Evolutionary conservation across 2,797 vertebrate genomes (phyloP).

Genomic region (Bucorvus abyssinicus): DNA sequence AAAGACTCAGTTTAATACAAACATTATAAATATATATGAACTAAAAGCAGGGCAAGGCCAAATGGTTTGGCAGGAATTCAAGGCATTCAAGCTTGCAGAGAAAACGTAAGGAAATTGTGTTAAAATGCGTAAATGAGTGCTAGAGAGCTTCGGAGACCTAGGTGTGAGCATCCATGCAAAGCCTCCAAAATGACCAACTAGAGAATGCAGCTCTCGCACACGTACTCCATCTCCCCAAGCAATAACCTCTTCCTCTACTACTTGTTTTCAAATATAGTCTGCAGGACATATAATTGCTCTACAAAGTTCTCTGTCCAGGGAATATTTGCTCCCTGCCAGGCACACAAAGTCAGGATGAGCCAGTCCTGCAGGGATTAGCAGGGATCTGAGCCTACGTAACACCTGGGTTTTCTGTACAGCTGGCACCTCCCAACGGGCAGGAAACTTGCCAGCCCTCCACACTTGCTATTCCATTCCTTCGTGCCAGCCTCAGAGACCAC

Average conservation of each 20-base stretch:
- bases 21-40: conserved; percentile 79
- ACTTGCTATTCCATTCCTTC: background rate
- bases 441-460: background rate
- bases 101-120: conserved; percentile 61
- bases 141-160: background rate
- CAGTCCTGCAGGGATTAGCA: background rate
- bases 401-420: background rate
- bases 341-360: background rate
- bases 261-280: background rate
- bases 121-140: conserved; percentile 7
- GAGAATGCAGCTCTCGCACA: background rate
- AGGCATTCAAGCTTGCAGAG: conserved; percentile 53
- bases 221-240: background rate
- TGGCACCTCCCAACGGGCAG: background rate
- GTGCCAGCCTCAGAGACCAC: background rate
- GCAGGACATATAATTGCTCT: background rate
- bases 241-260: background rate
- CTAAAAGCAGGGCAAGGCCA: conserved; percentile 69
- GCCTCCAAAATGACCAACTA: background rate
- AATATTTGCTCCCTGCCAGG: background rate
- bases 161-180: background rate
- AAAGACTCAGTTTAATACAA: conserved; percentile 73
- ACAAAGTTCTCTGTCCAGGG: background rate
- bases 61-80: conserved; percentile 69
- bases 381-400: background rate